phyloP scores from a whole-genome alignment of 2,113 vertebrate species.

The Condylura cristata region DNA sequence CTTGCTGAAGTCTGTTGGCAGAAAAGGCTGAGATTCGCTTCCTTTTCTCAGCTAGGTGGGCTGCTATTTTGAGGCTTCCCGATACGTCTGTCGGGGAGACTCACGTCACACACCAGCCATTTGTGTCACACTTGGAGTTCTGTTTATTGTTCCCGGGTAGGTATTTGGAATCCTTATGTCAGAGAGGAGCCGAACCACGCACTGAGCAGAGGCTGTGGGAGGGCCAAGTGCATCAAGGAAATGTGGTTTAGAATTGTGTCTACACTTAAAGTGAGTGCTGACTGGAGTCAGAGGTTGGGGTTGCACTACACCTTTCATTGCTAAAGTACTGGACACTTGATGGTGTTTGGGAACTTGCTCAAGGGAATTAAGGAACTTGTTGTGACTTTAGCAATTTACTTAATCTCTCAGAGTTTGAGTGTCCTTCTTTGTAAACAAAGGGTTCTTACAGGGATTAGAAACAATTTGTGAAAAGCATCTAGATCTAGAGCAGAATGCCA shows the following conservation, averaged over 20 bases:
- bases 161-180: slow-evolving; percentile 68
- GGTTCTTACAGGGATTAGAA: neutral
- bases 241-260: slow-evolving; percentile 45
- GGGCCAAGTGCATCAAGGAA: slow-evolving; percentile 55
- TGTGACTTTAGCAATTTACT: slow-evolving; percentile 10
- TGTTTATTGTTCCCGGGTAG: slow-evolving; percentile 72
- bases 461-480: neutral
- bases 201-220: neutral
- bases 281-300: neutral
- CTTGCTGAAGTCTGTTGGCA: slow-evolving; percentile 58
- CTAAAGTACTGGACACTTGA: slow-evolving; percentile 1
- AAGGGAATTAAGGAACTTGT: slow-evolving; percentile 15
- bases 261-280: neutral
- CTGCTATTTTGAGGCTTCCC: neutral
- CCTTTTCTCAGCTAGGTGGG: slow-evolving; percentile 27
- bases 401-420: neutral
- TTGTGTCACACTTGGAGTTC: slow-evolving; percentile 61
- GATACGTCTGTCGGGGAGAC: slow-evolving; percentile 28
- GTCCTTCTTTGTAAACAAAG: slow-evolving; percentile 14
- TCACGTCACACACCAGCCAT: slow-evolving; percentile 70
- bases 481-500: neutral
- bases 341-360: slow-evolving; percentile 28
- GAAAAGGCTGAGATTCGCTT: slow-evolving; percentile 27
- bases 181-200: slow-evolving; percentile 56
- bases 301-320: neutral